Percentiles rank a stretch among this genome's conserved stretches.
Conservation (phyloP, 2,113 vertebrate genomes). For the Tetraodon nigroviridis region DNA sequence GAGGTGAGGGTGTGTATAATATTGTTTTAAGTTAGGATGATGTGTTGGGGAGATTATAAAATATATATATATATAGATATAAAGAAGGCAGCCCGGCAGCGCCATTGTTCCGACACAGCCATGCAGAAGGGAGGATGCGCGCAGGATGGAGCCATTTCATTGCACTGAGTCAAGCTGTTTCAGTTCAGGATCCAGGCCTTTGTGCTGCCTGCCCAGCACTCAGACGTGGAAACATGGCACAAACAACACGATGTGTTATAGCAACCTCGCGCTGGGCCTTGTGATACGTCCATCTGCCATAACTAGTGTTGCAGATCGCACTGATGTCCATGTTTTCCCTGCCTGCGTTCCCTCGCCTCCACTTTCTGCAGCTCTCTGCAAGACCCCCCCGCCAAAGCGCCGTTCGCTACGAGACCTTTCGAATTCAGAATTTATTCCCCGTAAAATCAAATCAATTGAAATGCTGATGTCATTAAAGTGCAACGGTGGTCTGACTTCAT, state of each 20-base stretch:
- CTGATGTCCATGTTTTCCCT: slow-evolving; percentile 34
- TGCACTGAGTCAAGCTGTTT: slow-evolving; percentile 57
- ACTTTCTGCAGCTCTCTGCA: slow-evolving; percentile 21
- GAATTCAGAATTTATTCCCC: too few species aligned
- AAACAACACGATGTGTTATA: slow-evolving; percentile 41
- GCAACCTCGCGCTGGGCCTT: slow-evolving; percentile 42
- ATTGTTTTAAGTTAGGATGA: too few species aligned
- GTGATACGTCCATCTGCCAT: slow-evolving; percentile 57
- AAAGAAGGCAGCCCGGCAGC: too few species aligned
- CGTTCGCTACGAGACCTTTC: not conserved
- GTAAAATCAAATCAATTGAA: too few species aligned
- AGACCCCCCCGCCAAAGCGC: slow-evolving; percentile 33
- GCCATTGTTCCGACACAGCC: slow-evolving; percentile 32
- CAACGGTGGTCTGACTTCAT: slow-evolving; percentile 7
- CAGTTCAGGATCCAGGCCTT: slow-evolving; percentile 54
- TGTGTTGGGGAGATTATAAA: too few species aligned
- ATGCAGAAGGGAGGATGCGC: slow-evolving; percentile 42
- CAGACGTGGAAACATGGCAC: slow-evolving; percentile 46
- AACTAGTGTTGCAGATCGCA: slow-evolving; percentile 47
- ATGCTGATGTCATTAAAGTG: not conserved
- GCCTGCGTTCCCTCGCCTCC: slow-evolving; percentile 35
- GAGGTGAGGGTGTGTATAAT: too few species aligned
- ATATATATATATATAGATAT: too few species aligned
- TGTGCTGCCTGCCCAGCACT: slow-evolving; percentile 32
- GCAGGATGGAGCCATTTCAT: slow-evolving; percentile 54